A percentile compares a stretch with the other conserved stretches of the same genome.
Conservation (phyloP, 2,888 invertebrate species). For the Cheilosia variabilis region DNA sequence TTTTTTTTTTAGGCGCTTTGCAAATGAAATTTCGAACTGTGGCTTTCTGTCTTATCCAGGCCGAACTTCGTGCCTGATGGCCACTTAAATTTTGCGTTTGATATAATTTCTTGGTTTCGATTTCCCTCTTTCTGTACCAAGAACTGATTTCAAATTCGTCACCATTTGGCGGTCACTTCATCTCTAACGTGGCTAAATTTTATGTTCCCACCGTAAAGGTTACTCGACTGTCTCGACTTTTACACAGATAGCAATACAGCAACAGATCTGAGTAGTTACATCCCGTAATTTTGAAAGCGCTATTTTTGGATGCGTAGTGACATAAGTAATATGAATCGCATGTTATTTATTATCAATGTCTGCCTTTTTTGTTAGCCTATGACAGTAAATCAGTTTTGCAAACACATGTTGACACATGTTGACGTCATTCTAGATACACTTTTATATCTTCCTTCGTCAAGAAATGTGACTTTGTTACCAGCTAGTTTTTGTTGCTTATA, state of each 20-base stretch:
- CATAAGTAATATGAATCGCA: not conserved
- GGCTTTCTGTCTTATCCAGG: not conserved
- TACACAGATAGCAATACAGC: not conserved
- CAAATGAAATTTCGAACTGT: not conserved
- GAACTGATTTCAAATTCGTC: not conserved
- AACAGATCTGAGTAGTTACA: not conserved
- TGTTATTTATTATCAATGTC: slow-evolving; percentile 3
- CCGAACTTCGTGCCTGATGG: too few species aligned
- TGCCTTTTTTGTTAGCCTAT: not conserved
- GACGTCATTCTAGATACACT: not conserved
- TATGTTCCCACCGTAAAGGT: not conserved
- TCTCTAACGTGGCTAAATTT: not conserved
- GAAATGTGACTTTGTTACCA: too few species aligned
- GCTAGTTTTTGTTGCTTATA: too few species aligned
- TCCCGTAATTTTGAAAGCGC: not conserved
- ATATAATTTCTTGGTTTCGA: not conserved
- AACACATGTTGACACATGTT: not conserved
- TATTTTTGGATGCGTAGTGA: not conserved
- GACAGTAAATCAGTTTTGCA: not conserved
- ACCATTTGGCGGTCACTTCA: not conserved
- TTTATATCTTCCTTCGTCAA: not conserved
- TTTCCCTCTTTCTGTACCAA: not conserved
- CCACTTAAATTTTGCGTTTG: not conserved
- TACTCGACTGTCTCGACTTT: not conserved
- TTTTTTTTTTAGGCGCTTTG: too few species aligned